Percentiles rank a stretch among this genome's conserved stretches.
Conservation (phyloP, 2,888 invertebrate genomes). For the Chrysopilus asiliformis region DNA sequence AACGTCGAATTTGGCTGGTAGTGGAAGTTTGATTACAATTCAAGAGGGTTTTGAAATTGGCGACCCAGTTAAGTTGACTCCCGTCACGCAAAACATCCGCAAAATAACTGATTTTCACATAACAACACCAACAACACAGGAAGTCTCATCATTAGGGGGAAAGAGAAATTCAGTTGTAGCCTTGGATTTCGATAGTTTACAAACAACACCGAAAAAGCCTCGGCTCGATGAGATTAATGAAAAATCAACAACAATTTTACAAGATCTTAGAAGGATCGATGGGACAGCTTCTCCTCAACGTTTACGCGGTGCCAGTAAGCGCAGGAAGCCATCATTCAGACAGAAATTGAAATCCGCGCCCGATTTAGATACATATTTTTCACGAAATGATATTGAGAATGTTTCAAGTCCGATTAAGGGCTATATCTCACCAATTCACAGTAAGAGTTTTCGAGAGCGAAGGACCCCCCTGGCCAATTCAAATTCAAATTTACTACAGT, state of each 20-base stretch:
- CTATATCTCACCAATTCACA: slow-evolving; percentile 8
- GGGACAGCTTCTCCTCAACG: too few relatives aligned
- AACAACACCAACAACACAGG: slow-evolving; percentile 13
- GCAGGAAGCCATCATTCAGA: slow-evolving; percentile 7
- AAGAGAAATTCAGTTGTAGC: slow-evolving; percentile 6
- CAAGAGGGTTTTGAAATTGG: background rate
- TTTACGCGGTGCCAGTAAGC: too few relatives aligned
- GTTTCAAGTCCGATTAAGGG: slow-evolving; percentile 1
- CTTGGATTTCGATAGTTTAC: slow-evolving; percentile 10
- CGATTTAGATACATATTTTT: slow-evolving; percentile 8
- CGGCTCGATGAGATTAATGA: background rate
- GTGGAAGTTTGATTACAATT: slow-evolving; percentile 1
- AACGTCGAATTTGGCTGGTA: background rate
- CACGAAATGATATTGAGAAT: slow-evolving; percentile 8
- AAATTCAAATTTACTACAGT: slow-evolving; percentile 7
- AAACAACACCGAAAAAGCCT: slow-evolving; percentile 12
- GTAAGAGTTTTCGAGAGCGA: slow-evolving; percentile 4
- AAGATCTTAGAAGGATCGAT: background rate
- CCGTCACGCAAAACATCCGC: slow-evolving; percentile 13
- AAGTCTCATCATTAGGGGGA: background rate
- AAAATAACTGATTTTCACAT: slow-evolving; percentile 12
- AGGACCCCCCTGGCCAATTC: slow-evolving; percentile 9
- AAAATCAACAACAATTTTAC: background rate
- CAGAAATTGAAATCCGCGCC: slow-evolving; percentile 12
- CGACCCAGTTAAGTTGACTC: slow-evolving; percentile 9